Evolutionary conservation across 2,797 vertebrate genomes (phyloP), one percentile per base, ranked within the genome.

Genomic region (Staurois parvus): DNA sequence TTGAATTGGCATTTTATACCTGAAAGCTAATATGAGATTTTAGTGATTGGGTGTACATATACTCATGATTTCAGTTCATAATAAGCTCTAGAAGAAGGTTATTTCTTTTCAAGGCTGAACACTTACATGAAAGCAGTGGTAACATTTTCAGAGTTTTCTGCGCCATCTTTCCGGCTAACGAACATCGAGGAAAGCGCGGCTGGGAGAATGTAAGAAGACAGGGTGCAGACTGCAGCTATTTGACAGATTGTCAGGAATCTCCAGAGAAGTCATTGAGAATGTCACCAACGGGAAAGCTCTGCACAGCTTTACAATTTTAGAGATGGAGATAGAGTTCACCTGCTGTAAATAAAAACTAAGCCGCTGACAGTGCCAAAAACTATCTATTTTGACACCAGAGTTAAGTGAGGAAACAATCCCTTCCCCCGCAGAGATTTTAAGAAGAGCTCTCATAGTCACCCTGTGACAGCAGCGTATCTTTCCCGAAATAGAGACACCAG

Each of bases 241-340:
- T 86, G 79, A 86, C 85, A 86, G 74, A 86, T 86, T 86, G 79
- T 86, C 85, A 86, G 68, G 73, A 48, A 70, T 86, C 85, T 82
- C 85, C 32, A 52, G 85, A 82, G 85, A 82, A 82, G 85, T 77
- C 85, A 82, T 82, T 73, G 34, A 77, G 85, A 82, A 76, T 86
- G 85, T 77, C 85, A 82, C 79, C 68, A 15, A 72, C 73, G 69
- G 74, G 34, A 72, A 81, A 82, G 79, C 62, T 79, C 79, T 72
- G 72, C 66, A 74, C 79, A 73, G 79, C 34, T 70, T 82, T 77
- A 86, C 85, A 78, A 56, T 82, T 48, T 66, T 59, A 77, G 74
- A 82, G 73, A 81, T 81, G 52, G 69, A 81, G 79, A 85, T 81
- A 86, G 64, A 81, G 79, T 86, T 86, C 85, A 86, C 85, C 79